These are phyloP conservation scores for Hyposoter didymator DNA, from an alignment of 2,888 invertebrate genomes.

Conservation along the genomic window DNA sequence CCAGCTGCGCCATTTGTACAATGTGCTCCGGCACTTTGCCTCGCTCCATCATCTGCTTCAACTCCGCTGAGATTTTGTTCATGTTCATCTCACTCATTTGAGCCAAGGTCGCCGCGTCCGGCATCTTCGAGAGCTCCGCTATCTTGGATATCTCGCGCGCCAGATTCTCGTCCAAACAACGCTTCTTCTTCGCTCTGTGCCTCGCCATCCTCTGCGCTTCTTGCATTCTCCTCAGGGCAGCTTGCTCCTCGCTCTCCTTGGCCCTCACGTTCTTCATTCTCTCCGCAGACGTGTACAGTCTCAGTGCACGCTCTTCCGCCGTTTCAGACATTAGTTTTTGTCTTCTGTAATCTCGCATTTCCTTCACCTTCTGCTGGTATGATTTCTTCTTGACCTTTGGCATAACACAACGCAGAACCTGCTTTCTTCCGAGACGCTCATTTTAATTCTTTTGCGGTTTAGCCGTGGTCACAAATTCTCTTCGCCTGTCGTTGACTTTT, in stretches of 20 bases:
- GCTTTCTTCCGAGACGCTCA: constrained; percentile 68
- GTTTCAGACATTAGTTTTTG: constrained; percentile 79
- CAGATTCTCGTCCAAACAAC: constrained; percentile 82
- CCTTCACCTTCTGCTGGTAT: constrained; percentile 74
- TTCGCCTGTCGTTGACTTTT: neutral
- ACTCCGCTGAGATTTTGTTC: constrained; percentile 83
- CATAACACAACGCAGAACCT: constrained; percentile 67
- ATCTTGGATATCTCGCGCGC: constrained; percentile 83
- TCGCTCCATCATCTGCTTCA: constrained; percentile 83
- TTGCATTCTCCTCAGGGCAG: constrained; percentile 81
- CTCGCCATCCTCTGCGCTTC: constrained; percentile 83
- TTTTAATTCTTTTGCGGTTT: constrained; percentile 67
- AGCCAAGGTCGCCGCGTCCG: constrained; percentile 81
- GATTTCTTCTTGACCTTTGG: constrained; percentile 72
- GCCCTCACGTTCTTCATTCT: constrained; percentile 83
- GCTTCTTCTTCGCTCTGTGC: constrained; percentile 83
- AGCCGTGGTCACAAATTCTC: constrained; percentile 52
- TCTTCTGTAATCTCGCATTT: constrained; percentile 77
- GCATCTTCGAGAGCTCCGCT: constrained; percentile 82
- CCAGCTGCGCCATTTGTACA: constrained; percentile 83
- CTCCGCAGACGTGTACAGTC: constrained; percentile 79
- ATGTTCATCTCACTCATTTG: constrained; percentile 83
- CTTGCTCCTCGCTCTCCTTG: constrained; percentile 82
- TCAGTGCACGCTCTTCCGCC: constrained; percentile 80
- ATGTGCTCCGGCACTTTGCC: constrained; percentile 83